Evolutionary conservation across 2,888 invertebrate species (phyloP).

Genomic region (Lepidochitona cinerea): DNA sequence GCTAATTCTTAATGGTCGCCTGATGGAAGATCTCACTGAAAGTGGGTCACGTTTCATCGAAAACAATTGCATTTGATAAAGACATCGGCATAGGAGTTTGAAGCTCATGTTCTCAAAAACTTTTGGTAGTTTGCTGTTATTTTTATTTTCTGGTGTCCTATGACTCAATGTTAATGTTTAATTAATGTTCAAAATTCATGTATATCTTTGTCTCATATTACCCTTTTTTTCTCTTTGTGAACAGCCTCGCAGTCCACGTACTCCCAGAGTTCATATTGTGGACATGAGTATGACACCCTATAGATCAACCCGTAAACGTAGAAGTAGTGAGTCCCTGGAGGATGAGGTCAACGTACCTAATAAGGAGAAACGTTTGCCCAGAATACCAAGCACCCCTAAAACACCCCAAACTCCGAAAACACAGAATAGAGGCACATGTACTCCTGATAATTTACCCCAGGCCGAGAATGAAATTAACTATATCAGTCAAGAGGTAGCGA

Average conservation of each 20-base stretch:
- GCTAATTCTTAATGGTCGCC: too few species aligned
- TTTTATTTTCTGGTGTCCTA: too few species aligned
- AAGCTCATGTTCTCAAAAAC: too few species aligned
- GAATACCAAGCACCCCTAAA: not conserved
- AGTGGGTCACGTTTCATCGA: too few species aligned
- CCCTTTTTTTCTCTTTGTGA: not conserved
- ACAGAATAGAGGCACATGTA: not conserved
- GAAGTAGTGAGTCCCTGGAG: not conserved
- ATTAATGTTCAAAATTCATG: too few species aligned
- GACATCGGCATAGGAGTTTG: too few species aligned
- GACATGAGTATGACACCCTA: slow-evolving; percentile 1
- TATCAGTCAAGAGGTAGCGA: slow-evolving; percentile 14
- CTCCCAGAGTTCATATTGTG: not conserved
- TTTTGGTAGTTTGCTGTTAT: too few species aligned
- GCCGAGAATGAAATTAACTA: slow-evolving; percentile 44
- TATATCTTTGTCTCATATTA: too few species aligned
- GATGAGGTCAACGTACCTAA: not conserved
- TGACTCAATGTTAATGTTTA: too few species aligned
- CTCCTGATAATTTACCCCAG: slow-evolving; percentile 32
- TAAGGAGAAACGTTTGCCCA: not conserved
- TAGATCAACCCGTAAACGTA: not conserved
- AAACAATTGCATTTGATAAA: too few species aligned
- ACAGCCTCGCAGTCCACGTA: not conserved
- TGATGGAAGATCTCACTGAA: too few species aligned
- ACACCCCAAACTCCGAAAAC: not conserved